phyloP scores from a whole-genome alignment of 92 coral and sea anemone genomes.

The Umimayanthus chanpuru region DNA sequence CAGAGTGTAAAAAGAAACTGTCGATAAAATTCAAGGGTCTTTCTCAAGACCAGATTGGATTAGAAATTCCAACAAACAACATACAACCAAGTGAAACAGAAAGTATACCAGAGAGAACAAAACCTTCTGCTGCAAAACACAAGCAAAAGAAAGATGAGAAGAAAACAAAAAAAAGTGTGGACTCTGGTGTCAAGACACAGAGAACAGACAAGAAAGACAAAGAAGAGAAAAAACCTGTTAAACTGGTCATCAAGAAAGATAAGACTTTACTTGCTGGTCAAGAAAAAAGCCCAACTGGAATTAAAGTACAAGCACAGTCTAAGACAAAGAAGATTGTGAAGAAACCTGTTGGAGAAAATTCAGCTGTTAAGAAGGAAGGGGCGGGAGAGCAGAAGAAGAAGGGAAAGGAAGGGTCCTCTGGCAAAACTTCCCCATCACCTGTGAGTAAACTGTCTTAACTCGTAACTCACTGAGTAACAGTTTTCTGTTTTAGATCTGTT shows the following conservation, averaged over 20 bases:
- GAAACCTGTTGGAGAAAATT: constrained; percentile 5
- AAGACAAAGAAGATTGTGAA: neutral
- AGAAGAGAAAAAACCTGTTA: constrained; percentile 72
- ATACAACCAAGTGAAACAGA: constrained; percentile 19
- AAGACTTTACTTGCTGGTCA: constrained; percentile 36
- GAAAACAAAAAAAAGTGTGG: constrained; percentile 43
- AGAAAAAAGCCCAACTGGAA: neutral
- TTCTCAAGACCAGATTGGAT: constrained; percentile 46
- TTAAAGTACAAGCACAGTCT: neutral
- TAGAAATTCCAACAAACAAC: constrained; percentile 48
- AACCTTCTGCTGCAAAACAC: neutral
- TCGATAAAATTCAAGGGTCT: constrained; percentile 86
- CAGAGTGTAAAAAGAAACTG: constrained; percentile 59
- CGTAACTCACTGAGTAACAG: no score
- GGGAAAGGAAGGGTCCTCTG: neutral
- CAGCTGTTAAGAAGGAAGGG: neutral
- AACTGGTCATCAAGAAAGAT: constrained; percentile 83
- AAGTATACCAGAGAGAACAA: neutral
- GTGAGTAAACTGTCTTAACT: constrained; percentile 10
- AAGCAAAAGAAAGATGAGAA: constrained; percentile 35
- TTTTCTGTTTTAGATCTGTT: no score
- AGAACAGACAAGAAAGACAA: constrained; percentile 18
- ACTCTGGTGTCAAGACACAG: neutral
- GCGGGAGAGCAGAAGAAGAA: constrained; percentile 11
- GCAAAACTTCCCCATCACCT: constrained; percentile 16